Evolutionary conservation across 1,140 invertebrate species (phyloP).

Genomic region (Bactericera cockerelli): DNA sequence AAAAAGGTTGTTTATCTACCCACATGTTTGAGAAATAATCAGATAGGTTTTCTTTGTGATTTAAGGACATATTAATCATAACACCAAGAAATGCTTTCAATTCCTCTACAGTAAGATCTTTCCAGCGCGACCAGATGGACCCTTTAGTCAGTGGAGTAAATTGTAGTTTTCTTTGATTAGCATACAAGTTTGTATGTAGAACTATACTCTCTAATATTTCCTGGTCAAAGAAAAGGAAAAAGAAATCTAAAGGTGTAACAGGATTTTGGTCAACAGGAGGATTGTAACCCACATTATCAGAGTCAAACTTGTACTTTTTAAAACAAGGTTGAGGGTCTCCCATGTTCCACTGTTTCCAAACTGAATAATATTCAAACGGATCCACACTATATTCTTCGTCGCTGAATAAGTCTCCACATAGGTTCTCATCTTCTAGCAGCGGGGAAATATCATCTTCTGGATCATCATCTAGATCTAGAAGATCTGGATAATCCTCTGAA

Average conservation of each 20-base stretch:
- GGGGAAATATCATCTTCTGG: no score
- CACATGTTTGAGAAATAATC: conserved; percentile 13
- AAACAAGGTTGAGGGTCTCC: background rate
- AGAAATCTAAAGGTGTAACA: background rate
- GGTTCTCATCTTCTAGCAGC: no score
- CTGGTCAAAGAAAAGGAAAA: background rate
- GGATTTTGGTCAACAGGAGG: background rate
- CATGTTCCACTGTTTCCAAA: background rate
- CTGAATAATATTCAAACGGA: no score
- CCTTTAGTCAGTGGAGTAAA: background rate
- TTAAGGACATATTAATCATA: background rate
- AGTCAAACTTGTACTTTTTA: background rate
- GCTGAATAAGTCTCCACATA: no score
- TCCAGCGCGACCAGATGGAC: background rate
- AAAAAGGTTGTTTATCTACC: conserved; percentile 10
- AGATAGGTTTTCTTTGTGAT: background rate
- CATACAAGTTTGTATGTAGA: background rate
- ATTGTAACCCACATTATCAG: background rate
- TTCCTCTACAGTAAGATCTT: background rate
- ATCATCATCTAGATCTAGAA: no score
- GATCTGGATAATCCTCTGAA: no score
- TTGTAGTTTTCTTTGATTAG: background rate
- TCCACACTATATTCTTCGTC: no score
- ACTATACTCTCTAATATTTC: background rate
- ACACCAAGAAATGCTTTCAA: background rate